A percentile compares a stretch with the other conserved stretches of the same genome.
Conservation (phyloP, 2,888 invertebrate genomes). For the Cephus pygmeus region DNA sequence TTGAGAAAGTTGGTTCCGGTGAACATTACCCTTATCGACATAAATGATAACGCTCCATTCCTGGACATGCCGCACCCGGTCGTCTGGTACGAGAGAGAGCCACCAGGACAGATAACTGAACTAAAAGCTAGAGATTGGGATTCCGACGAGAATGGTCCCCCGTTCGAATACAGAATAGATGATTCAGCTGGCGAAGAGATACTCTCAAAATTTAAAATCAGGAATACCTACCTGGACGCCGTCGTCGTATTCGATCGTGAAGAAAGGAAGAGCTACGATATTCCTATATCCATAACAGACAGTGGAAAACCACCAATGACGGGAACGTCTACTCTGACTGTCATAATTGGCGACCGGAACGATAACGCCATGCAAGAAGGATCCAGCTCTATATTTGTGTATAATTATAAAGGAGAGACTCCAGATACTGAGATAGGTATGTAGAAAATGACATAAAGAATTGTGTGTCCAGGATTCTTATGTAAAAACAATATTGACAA, state of each 20-base stretch:
- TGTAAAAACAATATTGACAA: not conserved
- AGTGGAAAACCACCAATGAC: slow-evolving; percentile 79
- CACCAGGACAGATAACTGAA: slow-evolving; percentile 73
- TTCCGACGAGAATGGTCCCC: slow-evolving; percentile 85
- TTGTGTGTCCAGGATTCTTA: not conserved
- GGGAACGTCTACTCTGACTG: slow-evolving; percentile 84
- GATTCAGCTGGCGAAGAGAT: slow-evolving; percentile 75
- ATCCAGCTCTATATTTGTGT: slow-evolving; percentile 90
- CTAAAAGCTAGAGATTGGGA: slow-evolving; percentile 85
- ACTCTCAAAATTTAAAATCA: slow-evolving; percentile 77
- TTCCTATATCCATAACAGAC: slow-evolving; percentile 92
- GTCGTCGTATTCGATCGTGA: slow-evolving; percentile 87
- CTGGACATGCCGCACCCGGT: slow-evolving; percentile 84
- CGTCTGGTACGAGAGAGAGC: slow-evolving; percentile 85
- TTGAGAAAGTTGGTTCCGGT: slow-evolving; percentile 76
- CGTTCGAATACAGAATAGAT: slow-evolving; percentile 81
- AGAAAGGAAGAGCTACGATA: slow-evolving; percentile 84
- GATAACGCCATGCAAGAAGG: slow-evolving; percentile 92
- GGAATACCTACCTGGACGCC: slow-evolving; percentile 77
- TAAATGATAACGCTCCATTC: slow-evolving; percentile 95
- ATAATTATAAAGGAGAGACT: slow-evolving; percentile 89
- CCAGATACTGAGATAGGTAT: slow-evolving; percentile 82
- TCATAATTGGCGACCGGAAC: slow-evolving; percentile 94
- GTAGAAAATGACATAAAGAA: not conserved
- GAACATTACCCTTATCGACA: slow-evolving; percentile 75